phyloP scores from a whole-genome alignment of 2,797 vertebrate species.

The Emydoidea blandingii region DNA sequence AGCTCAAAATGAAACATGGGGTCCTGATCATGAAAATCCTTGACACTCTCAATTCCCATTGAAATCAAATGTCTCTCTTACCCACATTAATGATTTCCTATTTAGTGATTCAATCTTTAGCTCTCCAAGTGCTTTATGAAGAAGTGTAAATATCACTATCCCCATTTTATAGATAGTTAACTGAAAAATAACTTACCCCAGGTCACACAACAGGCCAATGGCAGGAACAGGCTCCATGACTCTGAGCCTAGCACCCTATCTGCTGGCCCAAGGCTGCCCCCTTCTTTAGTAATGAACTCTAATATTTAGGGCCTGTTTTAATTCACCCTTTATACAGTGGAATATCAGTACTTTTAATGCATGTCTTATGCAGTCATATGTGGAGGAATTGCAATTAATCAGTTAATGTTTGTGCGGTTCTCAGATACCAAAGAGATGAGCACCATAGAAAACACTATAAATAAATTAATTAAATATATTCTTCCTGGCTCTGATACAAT shows the following conservation, averaged over 20 bases:
- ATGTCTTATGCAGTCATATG: neutral
- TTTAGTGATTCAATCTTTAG: neutral
- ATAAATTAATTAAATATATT: neutral
- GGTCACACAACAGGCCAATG: constrained; percentile 48
- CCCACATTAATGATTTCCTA: neutral
- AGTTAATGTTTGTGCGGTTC: neutral
- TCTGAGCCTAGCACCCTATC: constrained; percentile 10
- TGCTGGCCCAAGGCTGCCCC: neutral
- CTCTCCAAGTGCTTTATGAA: neutral
- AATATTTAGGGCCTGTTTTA: neutral
- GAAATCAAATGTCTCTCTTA: neutral
- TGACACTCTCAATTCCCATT: neutral
- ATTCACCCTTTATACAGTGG: neutral
- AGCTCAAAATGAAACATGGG: neutral
- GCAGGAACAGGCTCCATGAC: constrained; percentile 44
- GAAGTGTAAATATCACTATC: neutral
- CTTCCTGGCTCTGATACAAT: neutral
- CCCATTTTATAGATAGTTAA: constrained; percentile 51
- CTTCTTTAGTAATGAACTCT: constrained; percentile 14
- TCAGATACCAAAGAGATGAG: neutral
- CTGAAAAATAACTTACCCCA: constrained; percentile 29
- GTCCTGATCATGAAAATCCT: neutral
- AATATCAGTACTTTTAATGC: neutral
- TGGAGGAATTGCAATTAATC: neutral
- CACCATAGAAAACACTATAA: fast-evolving